A percentile compares a stretch with the other conserved stretches of the same genome.
These are phyloP conservation scores for Champsocephalus gunnari DNA, from an alignment of 2,797 vertebrate genomes.

Conservation along the genomic window DNA sequence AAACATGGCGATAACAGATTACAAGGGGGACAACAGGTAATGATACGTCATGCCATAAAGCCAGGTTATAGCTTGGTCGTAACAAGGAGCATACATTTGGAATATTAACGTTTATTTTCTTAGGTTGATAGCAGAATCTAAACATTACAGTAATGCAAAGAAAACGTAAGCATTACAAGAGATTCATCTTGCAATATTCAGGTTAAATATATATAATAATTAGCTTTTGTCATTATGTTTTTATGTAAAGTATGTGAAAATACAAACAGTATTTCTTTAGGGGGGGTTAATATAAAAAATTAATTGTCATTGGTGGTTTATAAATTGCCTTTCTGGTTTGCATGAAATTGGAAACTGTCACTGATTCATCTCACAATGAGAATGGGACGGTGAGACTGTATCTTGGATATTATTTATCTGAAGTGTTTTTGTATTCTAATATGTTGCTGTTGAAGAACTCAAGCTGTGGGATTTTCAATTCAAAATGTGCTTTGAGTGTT, in stretches of 20 bases:
- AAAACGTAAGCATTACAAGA: background rate
- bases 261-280: no score
- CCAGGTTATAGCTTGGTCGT: background rate
- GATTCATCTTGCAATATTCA: background rate
- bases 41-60: no score
- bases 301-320: no score
- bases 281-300: no score
- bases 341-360: background rate
- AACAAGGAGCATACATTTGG: background rate
- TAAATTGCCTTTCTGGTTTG: no score
- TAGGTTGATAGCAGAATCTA: background rate
- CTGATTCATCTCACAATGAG: background rate
- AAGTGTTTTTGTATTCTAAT: background rate
- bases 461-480: constrained; percentile 24
- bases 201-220: background rate
- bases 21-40: background rate
- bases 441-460: constrained; percentile 1
- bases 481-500: background rate
- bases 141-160: no score
- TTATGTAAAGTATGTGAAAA: no score
- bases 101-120: background rate
- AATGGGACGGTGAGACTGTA: constrained; percentile 16
- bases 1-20: background rate
- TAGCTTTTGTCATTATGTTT: no score
- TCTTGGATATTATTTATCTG: constrained; percentile 8